Evolutionary conservation across 2,888 invertebrate species (phyloP).

Genomic region (Mythimna vitellina): DNA sequence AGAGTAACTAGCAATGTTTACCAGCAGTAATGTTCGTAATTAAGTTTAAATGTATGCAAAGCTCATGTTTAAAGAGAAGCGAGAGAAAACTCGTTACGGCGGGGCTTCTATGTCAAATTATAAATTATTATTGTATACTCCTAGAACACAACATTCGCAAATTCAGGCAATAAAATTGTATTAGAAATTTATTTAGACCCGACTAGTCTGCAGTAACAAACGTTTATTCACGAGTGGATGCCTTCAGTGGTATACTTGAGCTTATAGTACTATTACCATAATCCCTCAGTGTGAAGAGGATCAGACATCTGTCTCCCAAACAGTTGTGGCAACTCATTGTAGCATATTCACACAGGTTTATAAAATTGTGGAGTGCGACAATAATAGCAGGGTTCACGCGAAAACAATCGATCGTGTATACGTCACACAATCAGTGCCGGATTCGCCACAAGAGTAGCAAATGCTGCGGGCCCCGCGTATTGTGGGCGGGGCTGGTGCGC

Average conservation of each 20-base stretch:
- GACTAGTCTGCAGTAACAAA: neutral
- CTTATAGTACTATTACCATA: conserved; percentile 26
- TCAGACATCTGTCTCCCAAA: conserved; percentile 4
- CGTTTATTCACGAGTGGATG: neutral
- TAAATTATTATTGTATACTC: conserved; percentile 16
- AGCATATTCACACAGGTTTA: neutral
- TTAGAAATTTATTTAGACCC: neutral
- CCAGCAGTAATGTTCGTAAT: conserved; percentile 22
- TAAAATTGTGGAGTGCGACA: neutral
- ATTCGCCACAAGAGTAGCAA: too few species aligned
- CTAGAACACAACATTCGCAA: conserved; percentile 7
- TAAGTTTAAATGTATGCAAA: conserved; percentile 20
- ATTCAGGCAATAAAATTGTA: neutral
- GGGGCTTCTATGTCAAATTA: conserved; percentile 21
- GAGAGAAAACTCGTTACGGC: conserved; percentile 15
- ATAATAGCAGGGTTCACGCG: neutral
- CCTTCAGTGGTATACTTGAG: neutral
- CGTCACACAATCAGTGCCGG: neutral
- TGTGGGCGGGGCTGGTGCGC: too few species aligned
- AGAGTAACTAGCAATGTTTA: conserved; percentile 16
- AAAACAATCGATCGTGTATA: neutral
- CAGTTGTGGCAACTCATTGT: neutral
- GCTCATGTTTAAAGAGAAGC: conserved; percentile 16
- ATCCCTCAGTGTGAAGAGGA: conserved; percentile 4
- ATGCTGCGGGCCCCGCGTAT: too few species aligned